These are phyloP conservation scores for Penaeus japonicus DNA, from an alignment of 1,140 invertebrate species.

Conservation along the genomic window DNA sequence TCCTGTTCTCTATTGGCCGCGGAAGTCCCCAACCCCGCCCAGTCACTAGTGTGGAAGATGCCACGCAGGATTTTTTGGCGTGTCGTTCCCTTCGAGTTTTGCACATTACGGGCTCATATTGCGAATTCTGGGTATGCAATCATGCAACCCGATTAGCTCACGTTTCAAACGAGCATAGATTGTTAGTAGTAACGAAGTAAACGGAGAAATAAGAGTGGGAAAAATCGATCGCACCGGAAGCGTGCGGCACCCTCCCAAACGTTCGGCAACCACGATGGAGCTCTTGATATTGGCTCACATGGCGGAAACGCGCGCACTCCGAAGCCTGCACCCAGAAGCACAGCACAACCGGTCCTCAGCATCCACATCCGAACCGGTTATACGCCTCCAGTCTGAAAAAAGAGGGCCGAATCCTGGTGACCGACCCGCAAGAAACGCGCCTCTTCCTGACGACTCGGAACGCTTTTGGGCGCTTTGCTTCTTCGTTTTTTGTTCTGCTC, in stretches of 20 bases:
- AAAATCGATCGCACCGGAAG: neutral
- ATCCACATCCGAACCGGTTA: constrained; percentile 57
- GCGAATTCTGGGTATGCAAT: neutral
- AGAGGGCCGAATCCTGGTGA: constrained; percentile 10
- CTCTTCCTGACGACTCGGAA: neutral
- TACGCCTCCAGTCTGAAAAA: constrained; percentile 30
- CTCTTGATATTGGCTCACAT: constrained; percentile 56
- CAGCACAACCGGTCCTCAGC: constrained; percentile 50
- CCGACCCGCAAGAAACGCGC: neutral
- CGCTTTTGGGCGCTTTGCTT: neutral
- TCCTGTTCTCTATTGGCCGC: constrained; percentile 58
- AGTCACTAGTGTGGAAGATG: constrained; percentile 27
- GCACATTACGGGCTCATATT: neutral
- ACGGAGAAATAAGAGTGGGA: neutral
- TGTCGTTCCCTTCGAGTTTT: neutral
- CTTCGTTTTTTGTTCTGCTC: neutral
- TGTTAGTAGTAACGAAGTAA: neutral
- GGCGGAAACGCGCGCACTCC: constrained; percentile 56
- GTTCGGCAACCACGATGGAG: constrained; percentile 41
- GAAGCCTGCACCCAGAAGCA: constrained; percentile 47
- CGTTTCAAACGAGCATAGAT: neutral
- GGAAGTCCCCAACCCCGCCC: constrained; percentile 56
- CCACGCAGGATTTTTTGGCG: neutral
- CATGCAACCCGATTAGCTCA: neutral
- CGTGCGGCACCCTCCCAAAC: constrained; percentile 26